Evolutionary conservation across 1,140 invertebrate genomes (phyloP).

Genomic region (Drosophila ananassae): DNA sequence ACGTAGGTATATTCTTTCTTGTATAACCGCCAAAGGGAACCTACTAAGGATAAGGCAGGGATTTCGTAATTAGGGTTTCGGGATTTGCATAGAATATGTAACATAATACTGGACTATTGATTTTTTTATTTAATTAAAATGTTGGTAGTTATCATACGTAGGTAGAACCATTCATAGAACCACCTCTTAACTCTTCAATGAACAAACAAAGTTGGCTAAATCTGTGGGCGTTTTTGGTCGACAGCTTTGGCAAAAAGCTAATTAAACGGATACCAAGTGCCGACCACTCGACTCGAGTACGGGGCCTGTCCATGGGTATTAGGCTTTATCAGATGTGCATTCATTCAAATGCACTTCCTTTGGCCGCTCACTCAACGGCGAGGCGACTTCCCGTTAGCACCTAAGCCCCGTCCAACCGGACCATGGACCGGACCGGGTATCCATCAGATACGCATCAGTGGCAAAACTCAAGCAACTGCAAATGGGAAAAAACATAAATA

Average conservation of each 20-base stretch:
- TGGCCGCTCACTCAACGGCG: slow-evolving; percentile 65
- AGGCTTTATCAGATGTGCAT: slow-evolving; percentile 77
- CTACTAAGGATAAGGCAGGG: slow-evolving; percentile 22
- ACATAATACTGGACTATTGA: slow-evolving; percentile 21
- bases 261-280: slow-evolving; percentile 56
- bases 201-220: slow-evolving; percentile 17
- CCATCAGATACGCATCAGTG: slow-evolving; percentile 74
- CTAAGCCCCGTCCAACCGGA: slow-evolving; percentile 17
- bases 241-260: slow-evolving; percentile 49
- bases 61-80: slow-evolving; percentile 38
- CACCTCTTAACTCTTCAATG: neutral
- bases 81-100: slow-evolving; percentile 36
- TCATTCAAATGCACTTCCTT: slow-evolving; percentile 79
- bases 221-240: slow-evolving; percentile 17
- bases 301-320: slow-evolving; percentile 65
- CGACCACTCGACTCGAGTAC: slow-evolving; percentile 38
- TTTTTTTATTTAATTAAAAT: neutral
- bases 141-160: neutral
- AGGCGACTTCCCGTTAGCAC: slow-evolving; percentile 72
- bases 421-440: slow-evolving; percentile 11
- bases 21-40: slow-evolving; percentile 10
- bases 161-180: too few species aligned
- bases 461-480: slow-evolving; percentile 50
- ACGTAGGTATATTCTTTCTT: slow-evolving; percentile 1
- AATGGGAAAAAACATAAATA: slow-evolving; percentile 59